These are phyloP conservation scores for Ostrea edulis DNA, from an alignment of 1,140 invertebrate genomes.

Conservation along the genomic window DNA sequence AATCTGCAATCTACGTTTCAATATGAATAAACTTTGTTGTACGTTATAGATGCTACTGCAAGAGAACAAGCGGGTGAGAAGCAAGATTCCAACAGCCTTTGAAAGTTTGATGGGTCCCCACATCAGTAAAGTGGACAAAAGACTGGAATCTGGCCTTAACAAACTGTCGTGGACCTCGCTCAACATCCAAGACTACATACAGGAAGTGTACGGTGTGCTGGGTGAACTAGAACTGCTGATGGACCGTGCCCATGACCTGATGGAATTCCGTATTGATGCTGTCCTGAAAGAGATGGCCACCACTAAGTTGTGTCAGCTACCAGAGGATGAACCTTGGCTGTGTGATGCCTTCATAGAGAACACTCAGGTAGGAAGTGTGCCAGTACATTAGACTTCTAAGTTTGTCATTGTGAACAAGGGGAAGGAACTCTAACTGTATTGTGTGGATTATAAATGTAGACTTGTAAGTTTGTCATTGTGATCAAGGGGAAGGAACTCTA, in stretches of 20 bases:
- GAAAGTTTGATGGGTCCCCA: slow-evolving; percentile 92
- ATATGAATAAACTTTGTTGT: background rate
- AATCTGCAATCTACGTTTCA: background rate
- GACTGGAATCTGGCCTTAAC: slow-evolving; percentile 88
- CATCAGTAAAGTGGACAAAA: slow-evolving; percentile 83
- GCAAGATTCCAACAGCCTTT: slow-evolving; percentile 91
- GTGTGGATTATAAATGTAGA: slow-evolving; percentile 60
- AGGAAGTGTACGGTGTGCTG: slow-evolving; percentile 85
- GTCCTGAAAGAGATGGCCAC: slow-evolving; percentile 92
- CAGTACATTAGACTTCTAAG: background rate
- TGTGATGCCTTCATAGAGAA: slow-evolving; percentile 92
- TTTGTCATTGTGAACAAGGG: background rate
- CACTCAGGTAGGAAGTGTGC: slow-evolving; percentile 79
- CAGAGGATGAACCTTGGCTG: slow-evolving; percentile 89
- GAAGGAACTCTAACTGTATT: background rate
- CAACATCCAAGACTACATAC: slow-evolving; percentile 87
- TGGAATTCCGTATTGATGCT: slow-evolving; percentile 93
- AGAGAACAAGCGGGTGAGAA: slow-evolving; percentile 85
- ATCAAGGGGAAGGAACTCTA: background rate
- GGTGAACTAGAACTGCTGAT: slow-evolving; percentile 91
- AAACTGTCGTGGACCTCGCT: slow-evolving; percentile 89
- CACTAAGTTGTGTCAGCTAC: slow-evolving; percentile 89
- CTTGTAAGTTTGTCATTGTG: too few relatives aligned
- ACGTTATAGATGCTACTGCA: slow-evolving; percentile 76
- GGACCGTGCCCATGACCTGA: slow-evolving; percentile 92